Evolutionary conservation across 2,888 invertebrate species (phyloP), one percentile per base, ranked within the genome.

Genomic region (Deroplatys truncata): DNA sequence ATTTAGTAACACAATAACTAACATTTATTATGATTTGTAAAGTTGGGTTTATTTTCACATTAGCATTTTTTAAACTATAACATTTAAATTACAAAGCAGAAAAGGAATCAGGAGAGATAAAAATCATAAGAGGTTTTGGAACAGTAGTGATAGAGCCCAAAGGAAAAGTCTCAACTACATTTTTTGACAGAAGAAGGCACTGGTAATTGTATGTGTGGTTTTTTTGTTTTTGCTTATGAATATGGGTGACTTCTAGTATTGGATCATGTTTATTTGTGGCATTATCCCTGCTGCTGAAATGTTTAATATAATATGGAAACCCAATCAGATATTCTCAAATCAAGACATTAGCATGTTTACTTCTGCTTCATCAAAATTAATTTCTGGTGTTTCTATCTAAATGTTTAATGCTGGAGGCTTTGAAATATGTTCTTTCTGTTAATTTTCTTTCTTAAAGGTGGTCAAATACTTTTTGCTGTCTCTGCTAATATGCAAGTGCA

Each of bases 371-470:
- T 72, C 56, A 72, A 72, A 72, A 72, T 72, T 72, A 0, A 72
- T 72, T 72, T 16, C 25, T 4, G 7, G 7, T 72, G 5, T 16
- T 72, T 72, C 25, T 72, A 4, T 20, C 56, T 7, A 72, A 20
- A 72, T 72, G 56, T 72, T 29, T 20, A 0, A 31, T 87, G 20
- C 35, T 16, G 56, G 87, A 87, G n/a, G 82, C 56, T 82, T 83
- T 83, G 87, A 43, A 83, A 25, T 82, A 31, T n/a, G 56, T n/a
- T 83, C 9, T 83, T 87, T 82, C 35, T 20, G 31, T 87, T 82
- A 35, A 84, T 82, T 82, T 82, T 87, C 87, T 87, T 83, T 87
- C 87, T 43, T 28, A 28, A 83, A 83, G 87, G 87, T 87, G 83
- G 43, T 83, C 56, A 72, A 72, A 20, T 72, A 72, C 56, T 72